phyloP scores from a whole-genome alignment of 1,140 invertebrate species.

The Dryas iulia region DNA sequence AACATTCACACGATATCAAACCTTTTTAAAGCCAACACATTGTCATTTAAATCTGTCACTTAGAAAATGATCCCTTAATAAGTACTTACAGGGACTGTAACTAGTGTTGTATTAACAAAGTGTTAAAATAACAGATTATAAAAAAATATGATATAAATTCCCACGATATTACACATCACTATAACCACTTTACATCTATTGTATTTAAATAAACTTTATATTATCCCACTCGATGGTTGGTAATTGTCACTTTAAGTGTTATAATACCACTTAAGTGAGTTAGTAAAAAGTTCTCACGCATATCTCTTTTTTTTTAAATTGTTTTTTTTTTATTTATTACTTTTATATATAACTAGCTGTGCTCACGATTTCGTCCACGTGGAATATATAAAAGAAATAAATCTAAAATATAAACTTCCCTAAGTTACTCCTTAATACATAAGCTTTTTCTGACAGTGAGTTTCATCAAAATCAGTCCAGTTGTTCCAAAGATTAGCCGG shows the following conservation, averaged over 20 bases:
- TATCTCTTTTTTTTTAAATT: neutral
- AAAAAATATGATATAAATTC: neutral
- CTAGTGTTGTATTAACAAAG: neutral
- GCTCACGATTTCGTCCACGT: no score
- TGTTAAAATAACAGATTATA: slow-evolving; percentile 5
- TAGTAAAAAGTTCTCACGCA: neutral
- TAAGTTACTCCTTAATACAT: no score
- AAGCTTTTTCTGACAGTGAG: no score
- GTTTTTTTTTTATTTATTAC: neutral
- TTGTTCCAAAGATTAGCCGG: no score
- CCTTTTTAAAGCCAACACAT: neutral
- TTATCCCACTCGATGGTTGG: neutral
- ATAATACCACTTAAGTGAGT: neutral
- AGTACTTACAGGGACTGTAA: neutral
- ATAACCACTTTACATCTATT: neutral
- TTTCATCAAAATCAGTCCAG: no score
- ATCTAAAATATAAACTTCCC: no score
- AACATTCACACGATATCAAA: neutral
- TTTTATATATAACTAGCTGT: no score
- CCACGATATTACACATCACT: neutral
- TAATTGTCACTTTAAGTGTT: neutral
- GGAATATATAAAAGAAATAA: no score
- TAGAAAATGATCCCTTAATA: neutral
- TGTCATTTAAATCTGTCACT: neutral
- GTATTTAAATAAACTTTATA: neutral